Conservation (phyloP, 2,888 invertebrate genomes). For the Trichopria drosophilae region DNA sequence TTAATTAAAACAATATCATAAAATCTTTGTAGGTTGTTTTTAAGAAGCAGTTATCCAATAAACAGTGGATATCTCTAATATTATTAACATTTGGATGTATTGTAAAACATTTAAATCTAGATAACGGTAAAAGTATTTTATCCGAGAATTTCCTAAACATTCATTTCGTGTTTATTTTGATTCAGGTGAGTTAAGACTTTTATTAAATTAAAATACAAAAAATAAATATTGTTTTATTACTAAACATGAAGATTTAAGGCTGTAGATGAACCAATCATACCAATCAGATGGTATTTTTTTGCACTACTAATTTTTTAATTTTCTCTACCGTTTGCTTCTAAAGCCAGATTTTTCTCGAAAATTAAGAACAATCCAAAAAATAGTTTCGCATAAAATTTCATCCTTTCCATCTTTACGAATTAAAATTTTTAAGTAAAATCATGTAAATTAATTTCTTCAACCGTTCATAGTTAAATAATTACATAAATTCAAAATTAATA, state of each 20-base stretch:
- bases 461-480: too few relatives aligned
- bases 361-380: too few relatives aligned
- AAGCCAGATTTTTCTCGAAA: too few relatives aligned
- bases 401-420: too few relatives aligned
- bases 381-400: too few relatives aligned
- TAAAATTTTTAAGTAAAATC: too few relatives aligned
- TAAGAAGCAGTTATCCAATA: constrained; percentile 74
- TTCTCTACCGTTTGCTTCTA: too few relatives aligned
- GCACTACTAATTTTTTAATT: too few relatives aligned
- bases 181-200: constrained; percentile 53
- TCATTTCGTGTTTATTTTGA: constrained; percentile 56
- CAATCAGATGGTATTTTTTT: too few relatives aligned
- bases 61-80: constrained; percentile 89
- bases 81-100: constrained; percentile 87
- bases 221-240: background rate
- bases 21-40: constrained; percentile 74
- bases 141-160: constrained; percentile 47
- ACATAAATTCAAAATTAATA: too few relatives aligned
- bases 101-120: constrained; percentile 77
- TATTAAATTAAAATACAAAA: background rate
- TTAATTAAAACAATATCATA: constrained; percentile 20
- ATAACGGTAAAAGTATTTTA: constrained; percentile 57
- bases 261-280: too few relatives aligned
- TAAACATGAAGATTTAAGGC: background rate
- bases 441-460: too few relatives aligned